Base-by-base conservation (phyloP, 1,140 invertebrate species). In the Vollenhovia emeryi region DNA sequence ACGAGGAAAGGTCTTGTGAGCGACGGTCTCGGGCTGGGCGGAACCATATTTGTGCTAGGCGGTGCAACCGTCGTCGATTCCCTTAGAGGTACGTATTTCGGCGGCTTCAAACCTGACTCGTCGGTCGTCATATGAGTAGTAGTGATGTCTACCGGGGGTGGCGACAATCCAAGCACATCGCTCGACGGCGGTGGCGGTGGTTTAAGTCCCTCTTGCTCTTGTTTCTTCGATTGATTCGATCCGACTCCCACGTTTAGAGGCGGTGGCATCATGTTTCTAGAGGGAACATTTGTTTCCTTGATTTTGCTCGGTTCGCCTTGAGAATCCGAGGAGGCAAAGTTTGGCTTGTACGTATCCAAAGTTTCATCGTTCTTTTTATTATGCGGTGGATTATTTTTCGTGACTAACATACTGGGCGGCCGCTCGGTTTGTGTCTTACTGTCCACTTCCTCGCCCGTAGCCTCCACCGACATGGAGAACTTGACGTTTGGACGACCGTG, bases 161-260 rank as follows among this genome's bases (percentile, higher is more conserved):
- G 94, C 15, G 94, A 94, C 40, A 95, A 83, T 33, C 94, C 94
- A 27, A 95, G 87, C 27, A 95, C 94, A 6, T 94, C 92, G 11
- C 80, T 76, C 3, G 93, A 92, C 0, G 91, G 90, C 13, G 90
- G 85, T 21, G 94, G 93, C 27, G 94, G 93, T 57, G 94, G 94
- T 75, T 93, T 93, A 1, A 95, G 75, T n/a, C 87, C 93, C 40
- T 91, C 90, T 90, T 80, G 69, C 55, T 87, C 91, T 24, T 85
- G 89, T 24, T 92, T 91, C 7, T 87, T 88, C 7, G 87, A 57
- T 33, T 88, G 87, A 18, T 86, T 85, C 9, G 33, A 18, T 11
- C 30, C 73, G 13, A 71, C 55, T 0, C 33, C 9, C 7, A 86
- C 66, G 21, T 87, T 88, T 21, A 92, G 59, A 0, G 93, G 92